Evolutionary conservation across 2,797 vertebrate genomes (phyloP).

Genomic region (Peromyscus aztecus): DNA sequence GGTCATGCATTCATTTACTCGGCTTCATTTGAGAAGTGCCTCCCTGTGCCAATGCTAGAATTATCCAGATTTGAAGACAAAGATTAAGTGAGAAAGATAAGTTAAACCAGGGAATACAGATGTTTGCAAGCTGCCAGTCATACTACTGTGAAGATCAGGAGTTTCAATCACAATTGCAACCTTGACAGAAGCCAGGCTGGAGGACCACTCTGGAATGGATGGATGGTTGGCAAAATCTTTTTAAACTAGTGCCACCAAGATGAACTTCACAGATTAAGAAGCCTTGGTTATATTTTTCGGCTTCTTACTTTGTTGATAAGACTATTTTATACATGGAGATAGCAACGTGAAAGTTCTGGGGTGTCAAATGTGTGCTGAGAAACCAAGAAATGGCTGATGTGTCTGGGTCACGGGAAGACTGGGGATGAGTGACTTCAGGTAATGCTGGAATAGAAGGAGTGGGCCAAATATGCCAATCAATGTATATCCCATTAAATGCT

Average conservation of each 20-base stretch:
- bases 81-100: background rate
- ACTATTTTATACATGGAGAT: background rate
- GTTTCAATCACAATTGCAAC: background rate
- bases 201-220: background rate
- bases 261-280: background rate
- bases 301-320: background rate
- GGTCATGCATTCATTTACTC: background rate
- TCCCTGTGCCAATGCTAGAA: background rate
- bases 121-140: background rate
- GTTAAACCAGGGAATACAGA: background rate
- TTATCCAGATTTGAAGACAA: background rate
- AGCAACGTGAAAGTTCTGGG: background rate
- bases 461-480: background rate
- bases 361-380: background rate
- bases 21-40: background rate
- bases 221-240: background rate
- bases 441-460: background rate
- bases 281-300: background rate
- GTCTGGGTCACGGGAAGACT: background rate
- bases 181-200: background rate
- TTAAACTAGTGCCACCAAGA: background rate
- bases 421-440: background rate
- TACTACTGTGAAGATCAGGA: background rate
- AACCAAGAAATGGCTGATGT: background rate
- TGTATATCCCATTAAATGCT: background rate